These are phyloP conservation scores for Pseudoips prasinana DNA, from an alignment of 2,888 invertebrate species.

Conservation along the genomic window DNA sequence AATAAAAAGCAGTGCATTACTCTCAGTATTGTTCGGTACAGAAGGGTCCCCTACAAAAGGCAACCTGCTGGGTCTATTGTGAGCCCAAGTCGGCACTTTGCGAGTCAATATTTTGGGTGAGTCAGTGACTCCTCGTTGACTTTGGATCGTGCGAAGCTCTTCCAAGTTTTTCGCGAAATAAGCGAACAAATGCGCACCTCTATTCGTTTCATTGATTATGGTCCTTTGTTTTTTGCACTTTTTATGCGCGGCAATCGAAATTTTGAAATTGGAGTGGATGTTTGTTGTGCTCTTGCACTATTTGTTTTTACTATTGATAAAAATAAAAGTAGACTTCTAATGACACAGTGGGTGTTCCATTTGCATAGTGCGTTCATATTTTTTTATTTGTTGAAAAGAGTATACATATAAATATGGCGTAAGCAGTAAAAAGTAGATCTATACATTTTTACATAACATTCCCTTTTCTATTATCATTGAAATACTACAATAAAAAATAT, in stretches of 20 bases:
- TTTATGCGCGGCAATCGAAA: conserved; percentile 53
- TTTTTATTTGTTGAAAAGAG: too few species aligned
- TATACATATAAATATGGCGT: too few species aligned
- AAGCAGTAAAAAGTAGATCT: too few species aligned
- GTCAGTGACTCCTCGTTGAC: conserved; percentile 37
- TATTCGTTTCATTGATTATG: conserved; percentile 51
- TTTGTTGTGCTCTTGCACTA: conserved; percentile 39
- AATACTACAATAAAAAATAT: too few species aligned
- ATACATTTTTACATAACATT: too few species aligned
- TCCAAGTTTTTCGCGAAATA: conserved; percentile 45
- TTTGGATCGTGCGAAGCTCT: conserved; percentile 9
- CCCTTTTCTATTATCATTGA: too few species aligned
- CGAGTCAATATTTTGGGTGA: conserved; percentile 80
- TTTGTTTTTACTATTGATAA: conserved; percentile 13
- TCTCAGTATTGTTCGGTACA: conserved; percentile 57
- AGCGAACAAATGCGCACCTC: conserved; percentile 71
- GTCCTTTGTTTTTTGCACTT: conserved; percentile 58
- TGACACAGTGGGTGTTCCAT: conserved; percentile 7
- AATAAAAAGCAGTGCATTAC: conserved; percentile 75
- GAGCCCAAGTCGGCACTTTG: conserved; percentile 71
- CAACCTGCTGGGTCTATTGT: conserved; percentile 77
- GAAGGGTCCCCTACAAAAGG: conserved; percentile 67
- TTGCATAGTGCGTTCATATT: too few species aligned
- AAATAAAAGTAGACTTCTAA: conserved; percentile 4
- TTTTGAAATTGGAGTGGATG: conserved; percentile 50